phyloP scores from a whole-genome alignment of 2,888 invertebrate genomes.

The Tipula unca region DNA sequence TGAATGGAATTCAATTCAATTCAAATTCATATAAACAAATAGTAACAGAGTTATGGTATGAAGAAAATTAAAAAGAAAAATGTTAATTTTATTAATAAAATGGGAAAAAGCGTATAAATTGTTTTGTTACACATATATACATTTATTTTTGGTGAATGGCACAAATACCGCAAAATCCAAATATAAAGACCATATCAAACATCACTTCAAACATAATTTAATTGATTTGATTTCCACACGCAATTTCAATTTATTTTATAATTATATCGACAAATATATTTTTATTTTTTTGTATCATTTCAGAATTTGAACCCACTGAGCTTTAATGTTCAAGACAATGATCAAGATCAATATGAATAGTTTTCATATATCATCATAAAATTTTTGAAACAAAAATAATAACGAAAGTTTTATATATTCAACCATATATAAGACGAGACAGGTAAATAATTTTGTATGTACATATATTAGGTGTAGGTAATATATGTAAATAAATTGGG shows the following conservation, averaged over 20 bases:
- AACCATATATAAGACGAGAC: not conserved
- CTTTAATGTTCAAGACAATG: not conserved
- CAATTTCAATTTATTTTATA: no score
- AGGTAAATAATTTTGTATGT: not conserved
- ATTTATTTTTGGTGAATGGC: not conserved
- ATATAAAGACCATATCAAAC: not conserved
- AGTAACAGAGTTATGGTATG: not conserved
- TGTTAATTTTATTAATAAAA: not conserved
- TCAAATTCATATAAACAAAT: not conserved
- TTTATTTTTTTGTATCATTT: not conserved
- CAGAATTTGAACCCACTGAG: not conserved
- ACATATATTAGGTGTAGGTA: not conserved
- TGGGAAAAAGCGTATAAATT: not conserved
- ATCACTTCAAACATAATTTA: not conserved
- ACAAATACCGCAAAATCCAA: no score
- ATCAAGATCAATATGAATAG: not conserved
- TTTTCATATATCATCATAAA: not conserved
- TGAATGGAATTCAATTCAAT: not conserved
- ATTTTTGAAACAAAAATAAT: not conserved
- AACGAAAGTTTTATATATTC: not conserved
- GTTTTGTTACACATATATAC: not conserved
- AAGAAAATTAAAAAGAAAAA: not conserved
- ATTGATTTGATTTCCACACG: not conserved
- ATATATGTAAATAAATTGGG: not conserved
- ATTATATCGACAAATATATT: no score